Percentiles rank a stretch among this genome's conserved stretches.
phyloP scores from a whole-genome alignment of 2,888 invertebrate genomes.

The Cremastinae sp. region DNA sequence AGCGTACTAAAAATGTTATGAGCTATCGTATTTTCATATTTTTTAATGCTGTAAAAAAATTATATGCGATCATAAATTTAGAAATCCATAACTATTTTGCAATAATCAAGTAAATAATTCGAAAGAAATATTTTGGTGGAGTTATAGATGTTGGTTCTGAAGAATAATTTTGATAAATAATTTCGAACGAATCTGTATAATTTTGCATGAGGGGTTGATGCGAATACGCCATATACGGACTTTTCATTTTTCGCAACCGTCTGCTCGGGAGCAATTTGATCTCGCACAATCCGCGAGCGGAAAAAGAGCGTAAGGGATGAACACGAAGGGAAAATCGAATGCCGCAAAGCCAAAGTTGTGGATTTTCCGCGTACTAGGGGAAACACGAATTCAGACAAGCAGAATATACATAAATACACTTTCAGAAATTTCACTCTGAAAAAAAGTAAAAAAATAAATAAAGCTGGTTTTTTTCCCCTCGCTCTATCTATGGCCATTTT shows the following conservation, averaged over 20 bases:
- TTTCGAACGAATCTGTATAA: not conserved
- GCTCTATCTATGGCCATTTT: slow-evolving; percentile 2
- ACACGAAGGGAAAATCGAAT: slow-evolving; percentile 31
- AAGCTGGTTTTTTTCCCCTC: too few species aligned
- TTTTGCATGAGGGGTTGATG: not conserved
- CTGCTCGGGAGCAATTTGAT: slow-evolving; percentile 74
- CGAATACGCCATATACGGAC: slow-evolving; percentile 62
- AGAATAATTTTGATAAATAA: not conserved
- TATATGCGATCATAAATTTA: too few species aligned
- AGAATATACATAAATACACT: slow-evolving; percentile 12
- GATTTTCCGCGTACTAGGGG: slow-evolving; percentile 3
- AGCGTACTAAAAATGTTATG: too few species aligned
- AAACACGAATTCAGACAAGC: not conserved
- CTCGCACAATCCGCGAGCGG: slow-evolving; percentile 57
- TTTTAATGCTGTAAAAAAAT: too few species aligned
- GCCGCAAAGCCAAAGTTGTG: slow-evolving; percentile 13
- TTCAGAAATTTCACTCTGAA: not conserved
- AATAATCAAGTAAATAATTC: too few species aligned
- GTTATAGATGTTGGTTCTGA: too few species aligned
- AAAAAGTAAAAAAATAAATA: not conserved
- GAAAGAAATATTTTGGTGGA: not conserved
- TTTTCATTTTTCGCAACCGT: slow-evolving; percentile 73
- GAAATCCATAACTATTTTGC: too few species aligned
- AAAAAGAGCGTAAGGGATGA: slow-evolving; percentile 1
- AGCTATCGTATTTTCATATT: too few species aligned